Evolutionary conservation across 2,113 vertebrate species (phyloP).

Genomic region (Amazona vittata): DNA sequence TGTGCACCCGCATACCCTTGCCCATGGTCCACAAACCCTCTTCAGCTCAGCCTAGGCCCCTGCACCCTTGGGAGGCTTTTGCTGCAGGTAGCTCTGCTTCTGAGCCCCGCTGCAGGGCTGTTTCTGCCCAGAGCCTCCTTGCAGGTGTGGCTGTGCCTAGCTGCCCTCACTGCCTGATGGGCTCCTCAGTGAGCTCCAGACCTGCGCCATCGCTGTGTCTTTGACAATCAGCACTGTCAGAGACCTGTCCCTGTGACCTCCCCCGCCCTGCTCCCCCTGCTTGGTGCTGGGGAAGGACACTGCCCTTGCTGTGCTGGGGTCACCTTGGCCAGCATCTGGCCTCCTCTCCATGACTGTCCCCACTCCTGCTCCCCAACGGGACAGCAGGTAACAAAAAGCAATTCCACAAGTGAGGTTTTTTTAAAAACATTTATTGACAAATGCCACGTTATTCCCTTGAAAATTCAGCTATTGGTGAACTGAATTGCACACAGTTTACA

Average conservation of each 20-base stretch:
- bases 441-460: slow-evolving; percentile 2
- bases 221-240: background rate
- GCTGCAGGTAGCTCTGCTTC: background rate
- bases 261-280: background rate
- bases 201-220: background rate
- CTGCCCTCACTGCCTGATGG: fast-evolving
- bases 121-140: background rate
- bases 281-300: fast-evolving
- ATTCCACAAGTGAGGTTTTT: background rate
- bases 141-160: background rate
- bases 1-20: fast-evolving
- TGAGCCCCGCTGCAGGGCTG: background rate
- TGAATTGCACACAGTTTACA: slow-evolving; percentile 28
- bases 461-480: background rate
- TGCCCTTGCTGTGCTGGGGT: fast-evolving
- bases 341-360: background rate
- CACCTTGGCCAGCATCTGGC: background rate
- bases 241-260: background rate
- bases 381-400: background rate
- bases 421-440: slow-evolving; percentile 62
- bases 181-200: background rate
- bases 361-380: fast-evolving
- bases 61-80: background rate
- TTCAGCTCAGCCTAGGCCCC: background rate
- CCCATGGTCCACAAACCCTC: background rate